Evolutionary conservation across 2,888 invertebrate genomes (phyloP).

Genomic region (Hirtodrosophila histrioides): DNA sequence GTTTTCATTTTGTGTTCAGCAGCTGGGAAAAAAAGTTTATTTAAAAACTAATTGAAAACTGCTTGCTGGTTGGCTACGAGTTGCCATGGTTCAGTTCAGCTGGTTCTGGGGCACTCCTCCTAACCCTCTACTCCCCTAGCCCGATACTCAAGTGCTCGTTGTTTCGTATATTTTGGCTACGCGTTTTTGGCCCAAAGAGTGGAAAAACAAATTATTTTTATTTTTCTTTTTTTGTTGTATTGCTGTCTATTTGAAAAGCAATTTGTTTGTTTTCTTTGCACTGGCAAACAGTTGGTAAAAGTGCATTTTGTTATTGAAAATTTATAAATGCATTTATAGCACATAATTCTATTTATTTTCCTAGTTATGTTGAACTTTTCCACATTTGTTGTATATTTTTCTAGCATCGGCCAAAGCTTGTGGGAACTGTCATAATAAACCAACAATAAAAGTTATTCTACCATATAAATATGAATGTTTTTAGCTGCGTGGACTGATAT

Average conservation of each 20-base stretch:
- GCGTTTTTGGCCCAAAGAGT: constrained; percentile 48
- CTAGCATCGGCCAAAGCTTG: constrained; percentile 3
- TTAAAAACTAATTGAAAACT: constrained; percentile 78
- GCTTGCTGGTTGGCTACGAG: constrained; percentile 44
- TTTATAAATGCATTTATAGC: constrained; percentile 61
- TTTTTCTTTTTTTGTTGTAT: constrained; percentile 13
- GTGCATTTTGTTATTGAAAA: constrained; percentile 72
- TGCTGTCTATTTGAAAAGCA: constrained; percentile 53
- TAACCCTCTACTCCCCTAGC: neutral
- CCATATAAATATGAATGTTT: too few relatives aligned
- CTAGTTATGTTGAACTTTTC: constrained; percentile 18
- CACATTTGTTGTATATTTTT: constrained; percentile 14
- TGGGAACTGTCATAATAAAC: constrained; percentile 23
- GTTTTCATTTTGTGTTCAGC: constrained; percentile 39
- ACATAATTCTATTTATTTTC: constrained; percentile 48
- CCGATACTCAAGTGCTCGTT: constrained; percentile 54
- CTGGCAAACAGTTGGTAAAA: constrained; percentile 46
- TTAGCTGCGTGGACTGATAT: too few relatives aligned
- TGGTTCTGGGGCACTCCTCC: constrained; percentile 22
- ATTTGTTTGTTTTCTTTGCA: constrained; percentile 70
- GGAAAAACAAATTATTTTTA: constrained; percentile 17
- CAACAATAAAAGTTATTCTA: constrained; percentile 7
- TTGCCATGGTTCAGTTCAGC: constrained; percentile 43
- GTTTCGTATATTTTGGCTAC: constrained; percentile 44
- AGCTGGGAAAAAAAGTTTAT: constrained; percentile 58